Conservation (phyloP, 2,888 invertebrate genomes). For the Brachyptera risi region DNA sequence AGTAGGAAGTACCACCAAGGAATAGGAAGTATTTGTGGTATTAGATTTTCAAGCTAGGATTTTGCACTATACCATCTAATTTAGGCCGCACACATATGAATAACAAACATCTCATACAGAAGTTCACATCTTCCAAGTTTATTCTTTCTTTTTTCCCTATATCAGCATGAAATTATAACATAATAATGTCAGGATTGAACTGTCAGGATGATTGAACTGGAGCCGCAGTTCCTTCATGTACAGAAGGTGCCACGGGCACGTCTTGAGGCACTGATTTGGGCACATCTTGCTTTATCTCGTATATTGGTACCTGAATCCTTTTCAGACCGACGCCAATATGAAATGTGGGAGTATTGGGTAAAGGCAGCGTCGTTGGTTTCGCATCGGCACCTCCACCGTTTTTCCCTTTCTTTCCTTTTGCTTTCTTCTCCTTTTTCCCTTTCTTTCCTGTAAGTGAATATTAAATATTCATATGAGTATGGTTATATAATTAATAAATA, state of each 20-base stretch:
- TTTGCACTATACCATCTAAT: no score
- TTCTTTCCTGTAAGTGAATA: neutral
- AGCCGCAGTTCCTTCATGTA: neutral
- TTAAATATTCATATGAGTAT: neutral
- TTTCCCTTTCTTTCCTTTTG: conserved; percentile 46
- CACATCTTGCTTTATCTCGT: neutral
- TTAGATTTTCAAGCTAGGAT: no score
- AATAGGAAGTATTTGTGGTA: no score
- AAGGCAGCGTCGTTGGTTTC: conserved; percentile 6
- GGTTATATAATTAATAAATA: neutral
- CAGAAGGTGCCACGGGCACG: neutral
- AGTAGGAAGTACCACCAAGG: no score
- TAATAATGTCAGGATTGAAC: no score
- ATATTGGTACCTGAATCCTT: conserved; percentile 25
- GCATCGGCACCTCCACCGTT: conserved; percentile 31
- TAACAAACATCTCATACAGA: no score
- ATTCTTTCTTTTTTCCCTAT: no score
- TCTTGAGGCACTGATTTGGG: neutral
- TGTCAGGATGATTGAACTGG: no score
- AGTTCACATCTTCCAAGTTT: no score
- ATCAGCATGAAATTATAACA: no score
- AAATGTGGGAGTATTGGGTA: conserved; percentile 52
- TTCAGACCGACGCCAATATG: conserved; percentile 47
- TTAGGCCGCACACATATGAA: no score
- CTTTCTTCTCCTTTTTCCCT: conserved; percentile 37